These are phyloP conservation scores for Drosophila hamatofila DNA, from an alignment of 2,888 invertebrate species.

Conservation along the genomic window DNA sequence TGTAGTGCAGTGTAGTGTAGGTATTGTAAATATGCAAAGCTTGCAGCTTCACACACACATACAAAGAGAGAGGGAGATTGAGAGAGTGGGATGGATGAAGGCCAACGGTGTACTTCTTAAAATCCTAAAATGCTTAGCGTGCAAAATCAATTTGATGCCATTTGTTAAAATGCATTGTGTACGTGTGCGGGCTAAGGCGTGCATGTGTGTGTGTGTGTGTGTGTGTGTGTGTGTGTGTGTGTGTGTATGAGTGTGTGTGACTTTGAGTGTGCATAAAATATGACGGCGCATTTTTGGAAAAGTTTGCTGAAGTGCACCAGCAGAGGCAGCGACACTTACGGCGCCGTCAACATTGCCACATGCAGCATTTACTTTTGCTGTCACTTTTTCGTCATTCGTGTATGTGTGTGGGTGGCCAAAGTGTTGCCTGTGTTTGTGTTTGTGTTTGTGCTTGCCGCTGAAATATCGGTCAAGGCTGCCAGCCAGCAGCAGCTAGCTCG, in stretches of 20 bases:
- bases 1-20: slow-evolving; percentile 19
- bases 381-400: slow-evolving; percentile 49
- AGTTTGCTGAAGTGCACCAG: slow-evolving; percentile 43
- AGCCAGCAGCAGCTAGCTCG: slow-evolving; percentile 30
- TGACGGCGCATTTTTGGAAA: slow-evolving; percentile 56
- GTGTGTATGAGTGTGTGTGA: slow-evolving; percentile 15
- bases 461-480: slow-evolving; percentile 77
- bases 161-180: slow-evolving; percentile 69
- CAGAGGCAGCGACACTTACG: slow-evolving; percentile 23
- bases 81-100: not conserved
- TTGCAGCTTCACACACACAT: slow-evolving; percentile 10
- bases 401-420: slow-evolving; percentile 8
- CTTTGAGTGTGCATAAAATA: slow-evolving; percentile 58
- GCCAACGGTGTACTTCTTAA: slow-evolving; percentile 31
- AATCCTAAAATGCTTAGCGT: slow-evolving; percentile 66
- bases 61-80: not conserved
- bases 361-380: slow-evolving; percentile 49
- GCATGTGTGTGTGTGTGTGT: slow-evolving; percentile 17
- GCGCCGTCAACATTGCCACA: slow-evolving; percentile 44
- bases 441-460: slow-evolving; percentile 53
- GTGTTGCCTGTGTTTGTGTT: slow-evolving; percentile 7
- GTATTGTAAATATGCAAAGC: slow-evolving; percentile 60
- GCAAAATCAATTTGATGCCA: slow-evolving; percentile 78
- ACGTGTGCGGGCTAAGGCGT: slow-evolving; percentile 4
- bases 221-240: slow-evolving; percentile 30